Base-by-base conservation (phyloP, 2,888 invertebrate genomes). In the Schizotus pectinicornis region DNA sequence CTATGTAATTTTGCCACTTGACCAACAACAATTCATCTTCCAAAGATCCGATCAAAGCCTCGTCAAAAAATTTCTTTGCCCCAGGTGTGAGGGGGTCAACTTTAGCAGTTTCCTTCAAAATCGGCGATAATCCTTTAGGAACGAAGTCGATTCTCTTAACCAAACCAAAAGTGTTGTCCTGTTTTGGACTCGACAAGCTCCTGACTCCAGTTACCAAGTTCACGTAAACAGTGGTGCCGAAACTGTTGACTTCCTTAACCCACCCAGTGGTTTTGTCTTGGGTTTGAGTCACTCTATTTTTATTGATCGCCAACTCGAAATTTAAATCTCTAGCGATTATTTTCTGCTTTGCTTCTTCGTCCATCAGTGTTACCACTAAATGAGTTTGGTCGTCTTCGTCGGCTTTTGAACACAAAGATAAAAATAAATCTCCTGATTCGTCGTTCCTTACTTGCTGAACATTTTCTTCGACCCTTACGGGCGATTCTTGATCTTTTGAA, bases 81-180 rank as follows among this genome's bases (percentile, higher is more conserved):
- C 68, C 65, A n/a, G 75, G 76, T 49, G 73, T 76, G 56, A 79
- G 61, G 32, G 55, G 56, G 22, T 74, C 68, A 6, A 76, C 56
- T 46, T 65, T 41, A 42, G 71, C 68, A n/a, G 54, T 63, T 59
- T 80, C 79, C 65, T 78, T 72, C 45, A 84, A 79, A 61, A 85
- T 82, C 39, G 82, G 86, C 6, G 86, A 86, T 78, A 85, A 77
- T 8, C 86, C 86, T 82, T 86, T 86, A 0, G 86, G 86, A 32
- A 86, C 62, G 74, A 84, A 84, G 30, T 77, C 74, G n/a, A 74
- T 75, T 67, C 86, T 78, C 64, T 77, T 77, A 46, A 73, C 77
- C 7, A 86, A 69, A 59, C 75, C 68, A 81, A 83, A 71, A 49
- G 72, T 42, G 6, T 30, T 7, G 7, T 59, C 59, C 3, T 45